Evolutionary conservation across 2,113 vertebrate genomes (phyloP).

Genomic region (Rhinogobius similis): DNA sequence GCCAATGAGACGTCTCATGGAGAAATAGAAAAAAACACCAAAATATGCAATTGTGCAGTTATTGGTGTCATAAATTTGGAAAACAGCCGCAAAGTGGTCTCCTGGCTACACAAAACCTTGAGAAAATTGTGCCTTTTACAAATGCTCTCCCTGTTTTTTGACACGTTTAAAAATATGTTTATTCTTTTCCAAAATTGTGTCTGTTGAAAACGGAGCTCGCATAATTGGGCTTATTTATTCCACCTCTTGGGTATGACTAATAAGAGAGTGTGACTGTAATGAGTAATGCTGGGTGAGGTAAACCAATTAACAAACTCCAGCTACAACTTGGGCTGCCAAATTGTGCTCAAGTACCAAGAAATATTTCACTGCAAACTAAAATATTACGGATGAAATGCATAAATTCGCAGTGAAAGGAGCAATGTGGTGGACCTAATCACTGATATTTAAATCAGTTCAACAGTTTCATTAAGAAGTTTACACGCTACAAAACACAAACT

Average conservation of each 20-base stretch:
- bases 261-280: not conserved
- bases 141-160: not conserved
- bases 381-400: not conserved
- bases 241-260: not conserved
- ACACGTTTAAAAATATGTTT: conserved; percentile 3
- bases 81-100: not conserved
- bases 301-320: not conserved
- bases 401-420: not conserved
- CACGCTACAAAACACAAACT: not conserved
- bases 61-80: not conserved
- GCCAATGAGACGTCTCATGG: not conserved
- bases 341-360: not conserved
- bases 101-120: not conserved
- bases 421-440: not conserved
- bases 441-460: not conserved
- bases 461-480: not conserved
- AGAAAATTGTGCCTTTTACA: not conserved
- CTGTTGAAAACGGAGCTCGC: not conserved
- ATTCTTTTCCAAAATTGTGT: not conserved
- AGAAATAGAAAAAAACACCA: not conserved
- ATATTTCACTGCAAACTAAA: not conserved
- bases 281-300: not conserved
- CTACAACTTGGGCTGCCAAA: not conserved
- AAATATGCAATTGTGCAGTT: not conserved
- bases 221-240: not conserved